These are phyloP conservation scores for Charaxes varanes DNA, from an alignment of 1,140 invertebrate genomes.

Conservation along the genomic window DNA sequence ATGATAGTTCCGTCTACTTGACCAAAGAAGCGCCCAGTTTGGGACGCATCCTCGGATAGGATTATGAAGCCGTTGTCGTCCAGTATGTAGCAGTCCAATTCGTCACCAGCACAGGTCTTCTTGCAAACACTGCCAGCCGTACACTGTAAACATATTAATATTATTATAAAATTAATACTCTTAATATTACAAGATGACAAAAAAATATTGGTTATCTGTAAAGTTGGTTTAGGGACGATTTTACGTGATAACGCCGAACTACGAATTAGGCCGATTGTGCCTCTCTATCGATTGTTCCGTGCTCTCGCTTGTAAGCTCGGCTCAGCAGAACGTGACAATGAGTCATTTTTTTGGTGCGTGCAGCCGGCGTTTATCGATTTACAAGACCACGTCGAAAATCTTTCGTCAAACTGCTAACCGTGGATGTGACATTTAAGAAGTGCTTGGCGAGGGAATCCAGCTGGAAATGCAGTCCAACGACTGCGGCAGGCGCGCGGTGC, in stretches of 20 bases:
- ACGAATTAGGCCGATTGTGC: too few species aligned
- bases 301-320: too few species aligned
- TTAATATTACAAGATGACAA: slow-evolving; percentile 1
- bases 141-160: slow-evolving; percentile 75
- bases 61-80: slow-evolving; percentile 97
- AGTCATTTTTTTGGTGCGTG: too few species aligned
- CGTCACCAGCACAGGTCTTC: slow-evolving; percentile 89
- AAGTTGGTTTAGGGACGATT: too few species aligned
- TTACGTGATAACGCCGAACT: too few species aligned
- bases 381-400: too few species aligned
- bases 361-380: too few species aligned
- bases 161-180: not conserved
- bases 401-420: slow-evolving; percentile 77
- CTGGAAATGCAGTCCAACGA: slow-evolving; percentile 91
- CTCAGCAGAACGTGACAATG: too few species aligned
- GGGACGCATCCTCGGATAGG: slow-evolving; percentile 87
- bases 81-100: slow-evolving; percentile 92
- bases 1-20: slow-evolving; percentile 96
- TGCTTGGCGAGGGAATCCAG: slow-evolving; percentile 86
- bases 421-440: slow-evolving; percentile 90
- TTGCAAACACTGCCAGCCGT: slow-evolving; percentile 81
- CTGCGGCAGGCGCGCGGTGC: slow-evolving; percentile 89
- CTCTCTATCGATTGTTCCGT: too few species aligned
- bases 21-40: slow-evolving; percentile 93
- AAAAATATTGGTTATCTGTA: slow-evolving; percentile 2